A percentile compares a stretch with the other conserved stretches of the same genome.
Evolutionary conservation across 2,797 vertebrate species (phyloP).

Genomic region (Chaetophractus vellerosus): DNA sequence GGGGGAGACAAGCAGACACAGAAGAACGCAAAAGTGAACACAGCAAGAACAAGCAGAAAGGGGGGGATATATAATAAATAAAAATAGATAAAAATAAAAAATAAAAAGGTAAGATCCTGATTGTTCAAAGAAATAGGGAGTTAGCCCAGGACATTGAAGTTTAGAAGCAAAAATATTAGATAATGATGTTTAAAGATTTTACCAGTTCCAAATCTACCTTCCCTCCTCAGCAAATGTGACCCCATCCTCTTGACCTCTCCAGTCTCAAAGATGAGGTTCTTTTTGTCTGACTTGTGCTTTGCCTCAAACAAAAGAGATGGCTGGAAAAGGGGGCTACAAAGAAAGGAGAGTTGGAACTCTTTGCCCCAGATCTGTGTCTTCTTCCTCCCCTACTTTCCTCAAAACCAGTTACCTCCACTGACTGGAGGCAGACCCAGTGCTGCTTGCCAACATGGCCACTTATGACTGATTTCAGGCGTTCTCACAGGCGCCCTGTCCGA

Average conservation of each 20-base stretch:
- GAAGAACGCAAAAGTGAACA: too few relatives aligned
- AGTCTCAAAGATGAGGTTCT: not conserved
- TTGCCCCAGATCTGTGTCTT: not conserved
- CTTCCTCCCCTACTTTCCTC: not conserved
- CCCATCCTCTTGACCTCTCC: not conserved
- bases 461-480: not conserved
- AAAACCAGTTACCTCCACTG: too few relatives aligned
- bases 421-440: rapidly evolving
- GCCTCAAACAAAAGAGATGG: not conserved
- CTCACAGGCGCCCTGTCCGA: not conserved
- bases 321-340: not conserved
- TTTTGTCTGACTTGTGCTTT: not conserved
- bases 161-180: constrained; percentile 6
- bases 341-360: not conserved
- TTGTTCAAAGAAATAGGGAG: constrained; percentile 2
- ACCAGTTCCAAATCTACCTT: not conserved
- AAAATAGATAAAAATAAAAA: too few relatives aligned
- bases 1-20: too few relatives aligned
- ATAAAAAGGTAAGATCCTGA: too few relatives aligned
- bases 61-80: too few relatives aligned
- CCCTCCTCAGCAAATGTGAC: not conserved
- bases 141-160: not conserved
- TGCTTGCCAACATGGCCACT: not conserved
- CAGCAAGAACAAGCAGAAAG: too few relatives aligned
- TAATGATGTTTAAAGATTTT: not conserved